Evolutionary conservation across 2,888 invertebrate species (phyloP), one percentile per base, ranked within the genome.

Genomic region (Diaphora mendica): DNA sequence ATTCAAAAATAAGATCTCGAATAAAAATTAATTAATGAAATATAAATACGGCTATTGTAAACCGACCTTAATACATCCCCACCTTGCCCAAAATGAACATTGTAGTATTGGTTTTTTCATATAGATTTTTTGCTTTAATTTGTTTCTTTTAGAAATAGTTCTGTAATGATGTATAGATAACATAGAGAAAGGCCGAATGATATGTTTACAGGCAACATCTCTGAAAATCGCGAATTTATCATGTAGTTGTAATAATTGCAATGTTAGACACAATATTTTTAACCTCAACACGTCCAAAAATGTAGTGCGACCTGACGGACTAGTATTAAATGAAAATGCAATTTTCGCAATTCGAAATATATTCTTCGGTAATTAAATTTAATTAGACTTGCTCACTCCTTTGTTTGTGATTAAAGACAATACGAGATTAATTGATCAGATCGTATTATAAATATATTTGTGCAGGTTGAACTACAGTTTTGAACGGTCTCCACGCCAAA

Each of bases 121-220:
- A 76, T 76, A 79, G 9, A 70, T 75, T 75, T 30, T 3, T 62
- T 82, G 82, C 78, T 84, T 85, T 84, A 81, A 84, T 80, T 68
- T 74, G 68, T 83, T 79, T 81, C 75, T 80, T 77, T 85, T 89
- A 90, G 87, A 84, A 84, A 87, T 86, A 86, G 77, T 87, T 86
- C 85, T 82, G 77, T 82, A 78, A 81, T 84, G 82, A 82, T 84
- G 78, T 85, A 84, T 87, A 89, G 81, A 82, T 84, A 91, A 90
- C 86, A 88, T 88, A 92, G 95, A 95, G 94, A 95, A 94, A 88
- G 87, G 95, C 95, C 95, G 93, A 95, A 92, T 89, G 88, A 95
- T 95, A 95, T 95, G 95, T 95, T 95, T 94, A 92, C 91, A 89
- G 95, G 95, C 95, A 93, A 92, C 92, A 93, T 92, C 93, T 95